phyloP scores from a whole-genome alignment of 2,888 invertebrate species.

The Drepanosiphum platanoidis region DNA sequence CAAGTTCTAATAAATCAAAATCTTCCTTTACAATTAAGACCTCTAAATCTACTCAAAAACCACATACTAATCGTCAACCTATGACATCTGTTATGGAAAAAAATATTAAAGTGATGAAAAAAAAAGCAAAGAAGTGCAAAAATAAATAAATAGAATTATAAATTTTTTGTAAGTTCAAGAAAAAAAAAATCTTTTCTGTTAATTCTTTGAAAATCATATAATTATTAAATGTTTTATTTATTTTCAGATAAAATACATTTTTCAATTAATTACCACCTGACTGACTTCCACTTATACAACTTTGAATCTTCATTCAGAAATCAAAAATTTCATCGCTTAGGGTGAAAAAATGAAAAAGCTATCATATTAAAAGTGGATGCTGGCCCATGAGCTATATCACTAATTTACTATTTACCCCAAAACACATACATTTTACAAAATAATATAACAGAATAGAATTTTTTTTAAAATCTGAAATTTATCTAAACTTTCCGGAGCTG shows the following conservation, averaged over 20 bases:
- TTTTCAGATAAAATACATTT: constrained; percentile 95
- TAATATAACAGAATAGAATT: no score
- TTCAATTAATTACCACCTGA: constrained; percentile 92
- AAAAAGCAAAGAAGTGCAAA: constrained; percentile 80
- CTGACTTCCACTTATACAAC: constrained; percentile 92
- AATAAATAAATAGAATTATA: constrained; percentile 71
- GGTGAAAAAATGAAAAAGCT: constrained; percentile 85
- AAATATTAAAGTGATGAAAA: constrained; percentile 82
- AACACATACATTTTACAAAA: constrained; percentile 90
- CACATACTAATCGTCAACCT: constrained; percentile 55
- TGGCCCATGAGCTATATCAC: constrained; percentile 90
- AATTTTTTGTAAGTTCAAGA: constrained; percentile 64
- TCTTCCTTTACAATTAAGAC: constrained; percentile 35
- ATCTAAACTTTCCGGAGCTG: constrained; percentile 81
- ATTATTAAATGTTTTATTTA: constrained; percentile 71
- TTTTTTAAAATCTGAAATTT: constrained; percentile 70
- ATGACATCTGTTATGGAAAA: constrained; percentile 67
- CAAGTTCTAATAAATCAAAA: constrained; percentile 38
- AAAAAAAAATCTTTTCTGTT: neutral
- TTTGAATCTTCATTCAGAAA: constrained; percentile 88
- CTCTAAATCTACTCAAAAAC: constrained; percentile 26
- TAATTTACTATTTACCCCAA: constrained; percentile 83
- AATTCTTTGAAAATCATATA: neutral
- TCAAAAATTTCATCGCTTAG: constrained; percentile 99
- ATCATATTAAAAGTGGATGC: constrained; percentile 86